phyloP scores from a whole-genome alignment of 2,888 invertebrate species.

The Globia sparganii region DNA sequence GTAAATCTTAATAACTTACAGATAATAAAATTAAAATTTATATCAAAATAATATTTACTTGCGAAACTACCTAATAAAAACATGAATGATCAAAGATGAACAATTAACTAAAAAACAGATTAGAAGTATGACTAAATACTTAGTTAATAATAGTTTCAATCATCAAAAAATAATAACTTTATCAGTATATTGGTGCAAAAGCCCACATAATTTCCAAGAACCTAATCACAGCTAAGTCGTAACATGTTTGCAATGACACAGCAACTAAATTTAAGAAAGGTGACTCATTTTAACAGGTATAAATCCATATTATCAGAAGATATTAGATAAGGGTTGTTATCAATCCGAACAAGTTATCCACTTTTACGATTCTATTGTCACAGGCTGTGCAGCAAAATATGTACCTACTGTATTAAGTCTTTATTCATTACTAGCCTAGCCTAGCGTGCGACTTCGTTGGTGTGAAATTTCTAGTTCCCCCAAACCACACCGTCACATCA shows the following conservation, averaged over 20 bases:
- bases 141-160: conserved; percentile 1
- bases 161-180: conserved; percentile 18
- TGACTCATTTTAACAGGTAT: conserved; percentile 63
- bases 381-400: neutral
- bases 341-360: neutral
- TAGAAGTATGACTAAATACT: neutral
- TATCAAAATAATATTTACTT: neutral
- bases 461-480: neutral
- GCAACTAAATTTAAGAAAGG: conserved; percentile 54
- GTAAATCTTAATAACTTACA: neutral
- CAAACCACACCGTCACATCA: neutral
- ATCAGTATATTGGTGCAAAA: conserved; percentile 30
- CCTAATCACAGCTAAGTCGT: conserved; percentile 49
- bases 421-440: neutral
- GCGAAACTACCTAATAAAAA: neutral
- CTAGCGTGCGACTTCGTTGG: too few relatives aligned
- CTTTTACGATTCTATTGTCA: neutral
- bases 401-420: neutral
- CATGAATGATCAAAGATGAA: neutral
- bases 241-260: conserved; percentile 57
- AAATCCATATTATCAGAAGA: conserved; percentile 40
- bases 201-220: conserved; percentile 36
- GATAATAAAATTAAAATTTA: neutral
- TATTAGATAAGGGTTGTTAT: conserved; percentile 44
- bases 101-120: conserved; percentile 4